Evolutionary conservation across 2,888 invertebrate species (phyloP), one percentile per base, ranked within the genome.

Genomic region (Eumacrocentrus americanus): DNA sequence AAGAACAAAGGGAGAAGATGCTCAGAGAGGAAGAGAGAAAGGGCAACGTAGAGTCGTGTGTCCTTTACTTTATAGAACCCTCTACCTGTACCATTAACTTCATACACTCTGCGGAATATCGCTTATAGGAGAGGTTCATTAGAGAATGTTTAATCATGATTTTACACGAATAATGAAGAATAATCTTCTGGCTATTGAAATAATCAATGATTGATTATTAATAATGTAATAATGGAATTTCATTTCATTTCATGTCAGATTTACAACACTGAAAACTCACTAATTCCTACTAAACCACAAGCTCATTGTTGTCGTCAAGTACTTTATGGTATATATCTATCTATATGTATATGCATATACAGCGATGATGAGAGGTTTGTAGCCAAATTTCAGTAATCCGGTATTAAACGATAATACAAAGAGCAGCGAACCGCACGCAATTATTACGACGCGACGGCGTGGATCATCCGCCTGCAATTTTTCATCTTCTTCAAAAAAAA

Each of bases 321-420:
- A 9, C 9, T 29, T 29, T 29, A 29, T 29, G 9, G 44, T 40
- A 40, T 53, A 42, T 42, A 42, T 25, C 22, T 53, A 14, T 38
- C n/a, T n/a, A n/a, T n/a, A n/a, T 53, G 16, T 40, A 14, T 23
- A 20, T 25, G 40, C 12, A 34, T 38, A 14, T 35, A 44, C 23
- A 23, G 18, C 20, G 44, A 44, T 29, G 29, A 46, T 38, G 34
- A 44, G 25, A 20, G 23, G 42, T 52, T 25, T 52, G 37, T 25
- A 47, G 34, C 23, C 37, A 58, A 58, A 58, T 58, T 58, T 52
- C 58, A 58, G 52, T 58, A 58, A 58, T 58, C 58, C 42, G 37
- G 35, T 46, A 58, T 58, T 58, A 58, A 58, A 52, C 46, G 52
- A 52, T 53, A 58, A 42, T 58, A 46, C 38, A 52, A 46, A 52